A percentile compares a stretch with the other conserved stretches of the same genome.
phyloP scores from a whole-genome alignment of 2,113 vertebrate genomes.

The Amblyopsis rosae region DNA sequence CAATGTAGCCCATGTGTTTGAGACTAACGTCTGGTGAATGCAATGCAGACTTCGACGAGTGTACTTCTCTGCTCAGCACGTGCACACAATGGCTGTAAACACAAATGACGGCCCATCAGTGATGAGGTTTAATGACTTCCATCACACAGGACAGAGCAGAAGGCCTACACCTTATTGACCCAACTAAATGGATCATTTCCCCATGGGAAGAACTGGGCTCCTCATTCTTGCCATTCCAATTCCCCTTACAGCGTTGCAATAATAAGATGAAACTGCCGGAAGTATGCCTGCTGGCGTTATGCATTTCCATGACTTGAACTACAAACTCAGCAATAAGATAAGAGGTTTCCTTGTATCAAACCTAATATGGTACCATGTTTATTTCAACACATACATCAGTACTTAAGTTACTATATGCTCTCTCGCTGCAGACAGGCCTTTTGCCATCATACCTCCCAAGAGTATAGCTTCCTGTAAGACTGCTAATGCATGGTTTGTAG shows the following conservation, averaged over 20 bases:
- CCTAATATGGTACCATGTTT: conserved; percentile 1
- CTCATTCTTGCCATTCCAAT: conserved; percentile 37
- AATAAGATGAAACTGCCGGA: conserved; percentile 23
- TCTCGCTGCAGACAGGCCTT: conserved; percentile 16
- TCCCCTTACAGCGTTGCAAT: conserved; percentile 35
- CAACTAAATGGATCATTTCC: conserved; percentile 58
- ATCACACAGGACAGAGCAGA: conserved; percentile 29
- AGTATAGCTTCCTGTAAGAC: conserved; percentile 62
- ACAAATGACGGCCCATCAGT: conserved; percentile 3
- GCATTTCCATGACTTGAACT: conserved; percentile 8
- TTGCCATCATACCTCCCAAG: conserved; percentile 34
- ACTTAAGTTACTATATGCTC: conserved; percentile 11
- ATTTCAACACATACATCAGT: conserved; percentile 35
- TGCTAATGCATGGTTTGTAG: conserved; percentile 59
- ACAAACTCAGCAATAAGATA: neutral
- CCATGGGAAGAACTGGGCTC: conserved; percentile 38
- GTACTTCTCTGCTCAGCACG: neutral
- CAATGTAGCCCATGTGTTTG: neutral
- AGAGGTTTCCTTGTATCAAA: neutral
- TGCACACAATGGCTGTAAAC: neutral
- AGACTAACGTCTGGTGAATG: neutral
- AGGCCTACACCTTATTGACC: conserved; percentile 50
- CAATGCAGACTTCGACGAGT: neutral
- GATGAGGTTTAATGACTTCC: conserved; percentile 33
- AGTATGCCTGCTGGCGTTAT: conserved; percentile 13